phyloP scores from a whole-genome alignment of 2,888 invertebrate species.

The Halocaridina rubra region DNA sequence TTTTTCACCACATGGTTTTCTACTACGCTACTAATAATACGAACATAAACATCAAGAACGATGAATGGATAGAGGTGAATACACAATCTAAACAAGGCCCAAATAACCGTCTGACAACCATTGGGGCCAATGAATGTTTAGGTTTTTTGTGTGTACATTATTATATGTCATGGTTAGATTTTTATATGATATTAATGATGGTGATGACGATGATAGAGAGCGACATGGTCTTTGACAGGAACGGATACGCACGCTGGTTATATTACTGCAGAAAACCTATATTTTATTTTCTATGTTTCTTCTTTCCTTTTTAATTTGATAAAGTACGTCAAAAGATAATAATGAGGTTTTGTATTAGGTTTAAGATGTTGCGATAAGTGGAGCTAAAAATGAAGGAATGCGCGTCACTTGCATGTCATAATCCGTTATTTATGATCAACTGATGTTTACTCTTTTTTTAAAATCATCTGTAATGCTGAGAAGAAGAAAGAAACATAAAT shows the following conservation, averaged over 20 bases:
- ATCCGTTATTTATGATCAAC: conserved; percentile 48
- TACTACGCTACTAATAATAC: too few species aligned
- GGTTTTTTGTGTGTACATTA: conserved; percentile 43
- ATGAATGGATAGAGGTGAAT: too few species aligned
- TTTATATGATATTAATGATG: conserved; percentile 33
- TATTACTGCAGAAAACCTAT: too few species aligned
- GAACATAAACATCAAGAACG: too few species aligned
- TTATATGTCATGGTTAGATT: conserved; percentile 48
- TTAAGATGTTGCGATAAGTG: too few species aligned
- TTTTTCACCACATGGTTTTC: too few species aligned
- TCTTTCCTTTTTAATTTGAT: not conserved
- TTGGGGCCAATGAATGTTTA: conserved; percentile 60
- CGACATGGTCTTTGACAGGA: too few species aligned
- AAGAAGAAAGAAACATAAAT: conserved; percentile 45
- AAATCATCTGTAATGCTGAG: conserved; percentile 31
- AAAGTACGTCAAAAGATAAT: too few species aligned
- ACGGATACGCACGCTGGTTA: conserved; percentile 42
- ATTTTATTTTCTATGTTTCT: too few species aligned
- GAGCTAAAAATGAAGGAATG: too few species aligned
- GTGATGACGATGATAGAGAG: conserved; percentile 6
- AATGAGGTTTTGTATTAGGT: too few species aligned
- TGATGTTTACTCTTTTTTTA: conserved; percentile 18
- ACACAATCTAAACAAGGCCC: too few species aligned
- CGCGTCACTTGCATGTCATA: conserved; percentile 60
- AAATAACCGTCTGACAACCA: conserved; percentile 41